Evolutionary conservation across 2,888 invertebrate species (phyloP), one percentile per base, ranked within the genome.

Genomic region (Zhuqinia jingwanae): DNA sequence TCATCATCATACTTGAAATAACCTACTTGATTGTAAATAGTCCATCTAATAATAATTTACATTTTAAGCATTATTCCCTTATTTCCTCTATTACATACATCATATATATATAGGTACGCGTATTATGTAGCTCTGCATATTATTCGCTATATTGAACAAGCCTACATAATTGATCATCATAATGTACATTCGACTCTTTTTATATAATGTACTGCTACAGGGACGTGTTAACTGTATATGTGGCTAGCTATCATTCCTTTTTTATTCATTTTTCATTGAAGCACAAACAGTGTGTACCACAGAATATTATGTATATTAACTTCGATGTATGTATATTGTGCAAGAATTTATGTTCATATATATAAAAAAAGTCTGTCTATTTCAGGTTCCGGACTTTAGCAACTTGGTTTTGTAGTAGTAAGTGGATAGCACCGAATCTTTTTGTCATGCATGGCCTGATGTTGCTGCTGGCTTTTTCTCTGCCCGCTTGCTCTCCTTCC

Each of bases 401-500:
- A 82, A 82, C 60, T 60, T 20, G 36, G n/a, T 6, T 75, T n/a
- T n/a, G n/a, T n/a, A n/a, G 60, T 25, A 82, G 50, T 56, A 68
- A 68, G 63, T 75, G 82, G 73, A 60, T 82, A 60, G 60, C 73
- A 47, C 42, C 45, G 80, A 80, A 70, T 80, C 73, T 81, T 82
- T 82, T 82, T 82, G 82, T 73, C 73, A 82, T 82, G 82, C 73
- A 82, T 82, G 73, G 82, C 60, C 73, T 73, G 82, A 70, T 60
- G 81, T 68, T 58, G 58, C 81, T 70, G 73, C 73, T 82, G 73
- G 70, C 73, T 75, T 82, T 80, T 80, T 56, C 70, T 30, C 70
- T 68, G 56, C 68, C 30, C 45, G 63, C 36, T 36, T 50, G 22
- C 15, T 45, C 42, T n/a, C n/a, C n/a, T 77, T 45, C 45, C 22